Conservation (phyloP, 2,113 vertebrate species). For the Campylomormyrus tamandua region DNA sequence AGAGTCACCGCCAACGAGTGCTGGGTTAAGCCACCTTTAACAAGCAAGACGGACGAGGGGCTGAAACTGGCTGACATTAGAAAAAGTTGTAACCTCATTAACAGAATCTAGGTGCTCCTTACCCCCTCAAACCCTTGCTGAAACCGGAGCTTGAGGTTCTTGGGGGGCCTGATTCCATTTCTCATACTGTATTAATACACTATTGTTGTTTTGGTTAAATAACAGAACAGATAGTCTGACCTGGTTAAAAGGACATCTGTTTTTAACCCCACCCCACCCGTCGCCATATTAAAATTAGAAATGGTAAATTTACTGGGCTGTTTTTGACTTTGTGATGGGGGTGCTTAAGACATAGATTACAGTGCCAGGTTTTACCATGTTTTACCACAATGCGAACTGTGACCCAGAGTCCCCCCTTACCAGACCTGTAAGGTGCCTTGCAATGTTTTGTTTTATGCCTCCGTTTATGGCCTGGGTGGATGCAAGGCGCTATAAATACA, state of each 20-base stretch:
- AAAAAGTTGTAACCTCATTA: slow-evolving; percentile 48
- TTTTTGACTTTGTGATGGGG: neutral
- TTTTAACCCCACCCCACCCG: neutral
- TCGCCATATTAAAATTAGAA: neutral
- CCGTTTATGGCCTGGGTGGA: slow-evolving; percentile 42
- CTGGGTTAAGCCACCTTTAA: slow-evolving; percentile 37
- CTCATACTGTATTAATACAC: neutral
- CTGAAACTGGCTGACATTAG: slow-evolving; percentile 33
- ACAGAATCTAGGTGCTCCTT: slow-evolving; percentile 23
- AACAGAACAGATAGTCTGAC: too few species aligned
- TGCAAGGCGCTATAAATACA: slow-evolving; percentile 35
- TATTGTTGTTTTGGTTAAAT: neutral
- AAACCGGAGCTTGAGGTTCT: neutral
- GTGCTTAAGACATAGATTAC: neutral
- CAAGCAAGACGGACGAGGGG: slow-evolving; percentile 15
- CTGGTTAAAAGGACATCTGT: neutral
- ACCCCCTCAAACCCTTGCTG: neutral
- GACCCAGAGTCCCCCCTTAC: neutral
- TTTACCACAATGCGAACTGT: neutral
- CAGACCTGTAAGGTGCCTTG: slow-evolving; percentile 21
- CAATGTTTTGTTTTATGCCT: slow-evolving; percentile 43
- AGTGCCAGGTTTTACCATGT: neutral
- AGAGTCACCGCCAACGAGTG: slow-evolving; percentile 29
- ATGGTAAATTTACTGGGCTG: neutral
- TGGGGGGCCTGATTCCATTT: neutral